These are phyloP conservation scores for Nemapogon koenigi DNA, from an alignment of 2,888 invertebrate species.

Conservation along the genomic window DNA sequence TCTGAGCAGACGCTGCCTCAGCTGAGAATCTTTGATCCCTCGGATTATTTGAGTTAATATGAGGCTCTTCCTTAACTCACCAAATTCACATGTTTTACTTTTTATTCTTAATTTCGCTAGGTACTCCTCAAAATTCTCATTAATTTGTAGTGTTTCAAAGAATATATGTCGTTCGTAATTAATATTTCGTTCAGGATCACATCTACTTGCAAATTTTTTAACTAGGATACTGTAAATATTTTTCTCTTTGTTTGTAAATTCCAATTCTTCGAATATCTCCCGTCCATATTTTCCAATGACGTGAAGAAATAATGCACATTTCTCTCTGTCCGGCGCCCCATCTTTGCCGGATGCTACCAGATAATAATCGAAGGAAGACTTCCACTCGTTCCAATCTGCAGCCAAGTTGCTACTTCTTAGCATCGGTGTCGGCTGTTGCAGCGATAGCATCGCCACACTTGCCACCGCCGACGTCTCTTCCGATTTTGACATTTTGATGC, in stretches of 20 bases:
- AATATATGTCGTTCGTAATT: constrained; percentile 12
- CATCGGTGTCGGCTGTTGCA: constrained; percentile 9
- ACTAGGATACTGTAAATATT: constrained; percentile 8
- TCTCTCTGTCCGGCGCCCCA: background rate
- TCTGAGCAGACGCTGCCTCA: too few relatives aligned
- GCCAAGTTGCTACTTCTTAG: constrained; percentile 3
- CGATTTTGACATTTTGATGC: background rate
- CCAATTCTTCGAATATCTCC: constrained; percentile 15
- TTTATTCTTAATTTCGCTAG: background rate
- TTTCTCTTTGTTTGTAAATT: constrained; percentile 2
- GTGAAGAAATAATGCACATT: constrained; percentile 16
- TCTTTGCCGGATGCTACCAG: constrained; percentile 5
- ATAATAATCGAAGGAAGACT: constrained; percentile 6
- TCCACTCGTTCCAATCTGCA: constrained; percentile 4
- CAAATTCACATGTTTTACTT: too few relatives aligned
- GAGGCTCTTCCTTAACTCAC: too few relatives aligned
- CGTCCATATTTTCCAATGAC: constrained; percentile 16
- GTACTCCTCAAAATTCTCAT: background rate
- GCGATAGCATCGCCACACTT: too few relatives aligned
- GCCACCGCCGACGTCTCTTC: background rate
- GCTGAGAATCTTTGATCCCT: too few relatives aligned
- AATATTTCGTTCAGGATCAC: constrained; percentile 12
- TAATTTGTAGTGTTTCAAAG: background rate
- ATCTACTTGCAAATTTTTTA: constrained; percentile 10
- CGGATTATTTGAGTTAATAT: too few relatives aligned